Conservation (phyloP, 2,888 invertebrate species). For the Rhamnusium bicolor region DNA sequence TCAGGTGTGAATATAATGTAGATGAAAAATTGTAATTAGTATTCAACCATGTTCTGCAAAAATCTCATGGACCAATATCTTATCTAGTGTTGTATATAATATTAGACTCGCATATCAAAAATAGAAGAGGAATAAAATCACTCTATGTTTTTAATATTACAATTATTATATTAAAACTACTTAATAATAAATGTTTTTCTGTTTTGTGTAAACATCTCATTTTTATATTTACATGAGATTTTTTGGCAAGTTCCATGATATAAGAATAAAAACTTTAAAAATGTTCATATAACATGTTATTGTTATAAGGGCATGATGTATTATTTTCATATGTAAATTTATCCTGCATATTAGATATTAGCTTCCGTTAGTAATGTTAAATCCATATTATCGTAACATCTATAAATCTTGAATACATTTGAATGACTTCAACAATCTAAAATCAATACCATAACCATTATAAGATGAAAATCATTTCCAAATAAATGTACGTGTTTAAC, state of each 20-base stretch:
- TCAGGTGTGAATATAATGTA: too few species aligned
- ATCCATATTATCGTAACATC: neutral
- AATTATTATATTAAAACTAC: too few species aligned
- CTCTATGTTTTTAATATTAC: too few species aligned
- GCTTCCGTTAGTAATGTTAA: neutral
- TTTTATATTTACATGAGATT: too few species aligned
- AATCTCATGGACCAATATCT: too few species aligned
- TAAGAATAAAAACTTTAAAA: neutral
- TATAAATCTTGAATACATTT: neutral
- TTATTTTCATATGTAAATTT: neutral
- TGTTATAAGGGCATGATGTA: neutral
- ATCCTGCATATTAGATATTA: neutral
- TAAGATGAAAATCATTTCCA: neutral
- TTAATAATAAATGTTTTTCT: too few species aligned
- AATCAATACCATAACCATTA: neutral
- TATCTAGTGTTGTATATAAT: too few species aligned
- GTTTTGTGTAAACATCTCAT: too few species aligned
- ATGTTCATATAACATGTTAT: neutral
- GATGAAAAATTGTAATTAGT: too few species aligned
- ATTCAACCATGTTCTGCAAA: too few species aligned
- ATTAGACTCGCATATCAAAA: too few species aligned
- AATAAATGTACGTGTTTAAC: neutral
- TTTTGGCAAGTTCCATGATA: neutral
- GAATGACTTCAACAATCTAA: neutral
- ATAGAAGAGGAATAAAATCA: too few species aligned